A percentile compares a stretch with the other conserved stretches of the same genome.
phyloP scores from a whole-genome alignment of 1,140 invertebrate genomes.

The Drosophila virilis region DNA sequence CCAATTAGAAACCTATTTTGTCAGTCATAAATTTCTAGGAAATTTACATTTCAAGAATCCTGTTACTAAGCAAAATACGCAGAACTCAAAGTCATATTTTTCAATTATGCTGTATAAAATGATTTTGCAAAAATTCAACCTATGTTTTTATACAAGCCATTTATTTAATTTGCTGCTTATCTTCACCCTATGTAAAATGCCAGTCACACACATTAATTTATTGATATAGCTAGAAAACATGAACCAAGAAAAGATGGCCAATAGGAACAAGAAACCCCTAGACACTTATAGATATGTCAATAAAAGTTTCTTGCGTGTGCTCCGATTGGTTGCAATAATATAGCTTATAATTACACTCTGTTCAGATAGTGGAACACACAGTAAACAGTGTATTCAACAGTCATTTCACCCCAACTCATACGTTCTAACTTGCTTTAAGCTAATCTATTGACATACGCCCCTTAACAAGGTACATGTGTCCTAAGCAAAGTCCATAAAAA shows the following conservation, averaged over 20 bases:
- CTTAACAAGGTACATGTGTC: too few species aligned
- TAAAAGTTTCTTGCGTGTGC: too few species aligned
- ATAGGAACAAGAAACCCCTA: background rate
- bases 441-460: conserved; percentile 21
- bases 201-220: background rate
- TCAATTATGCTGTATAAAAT: background rate
- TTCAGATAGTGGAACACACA: too few species aligned
- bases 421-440: background rate
- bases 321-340: too few species aligned
- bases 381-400: too few species aligned
- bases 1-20: too few species aligned
- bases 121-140: background rate
- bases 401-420: background rate
- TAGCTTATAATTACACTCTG: too few species aligned
- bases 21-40: too few species aligned
- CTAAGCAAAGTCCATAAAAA: conserved; percentile 25
- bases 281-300: background rate
- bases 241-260: background rate
- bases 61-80: too few species aligned
- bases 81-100: background rate
- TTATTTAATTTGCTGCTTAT: background rate
- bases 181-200: background rate
- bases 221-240: background rate
- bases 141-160: background rate
- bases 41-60: too few species aligned